phyloP scores from a whole-genome alignment of 2,888 invertebrate species.

The Drosophila phalerata region DNA sequence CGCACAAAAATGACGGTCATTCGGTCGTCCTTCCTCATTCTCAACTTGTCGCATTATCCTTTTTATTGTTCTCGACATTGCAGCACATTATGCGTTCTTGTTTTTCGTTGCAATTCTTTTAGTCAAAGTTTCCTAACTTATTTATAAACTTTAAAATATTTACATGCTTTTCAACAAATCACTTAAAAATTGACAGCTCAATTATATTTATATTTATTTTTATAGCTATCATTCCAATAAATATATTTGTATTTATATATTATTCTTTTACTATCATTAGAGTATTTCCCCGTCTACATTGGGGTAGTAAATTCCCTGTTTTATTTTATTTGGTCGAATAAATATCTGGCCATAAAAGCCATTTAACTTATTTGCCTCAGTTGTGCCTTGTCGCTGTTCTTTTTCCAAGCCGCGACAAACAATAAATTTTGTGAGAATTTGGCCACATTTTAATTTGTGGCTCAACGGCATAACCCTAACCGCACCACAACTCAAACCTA shows the following conservation, averaged over 20 bases:
- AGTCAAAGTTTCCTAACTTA: constrained; percentile 15
- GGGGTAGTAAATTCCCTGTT: neutral
- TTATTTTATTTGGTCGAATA: constrained; percentile 31
- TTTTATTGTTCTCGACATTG: constrained; percentile 72
- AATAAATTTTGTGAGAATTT: constrained; percentile 75
- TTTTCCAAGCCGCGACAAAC: constrained; percentile 67
- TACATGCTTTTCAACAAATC: constrained; percentile 10
- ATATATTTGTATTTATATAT: neutral
- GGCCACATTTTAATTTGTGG: constrained; percentile 80
- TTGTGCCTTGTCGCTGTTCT: constrained; percentile 36
- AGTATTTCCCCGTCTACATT: constrained; percentile 8
- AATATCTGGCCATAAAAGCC: constrained; percentile 54
- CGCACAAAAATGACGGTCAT: constrained; percentile 68
- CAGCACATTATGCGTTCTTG: constrained; percentile 62
- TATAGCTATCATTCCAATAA: too few relatives aligned
- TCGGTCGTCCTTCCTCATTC: constrained; percentile 66
- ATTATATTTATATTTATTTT: neutral
- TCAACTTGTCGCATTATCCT: constrained; percentile 80
- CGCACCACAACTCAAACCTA: constrained; percentile 9
- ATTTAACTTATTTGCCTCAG: constrained; percentile 56
- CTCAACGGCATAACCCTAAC: constrained; percentile 46
- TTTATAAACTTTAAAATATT: constrained; percentile 27
- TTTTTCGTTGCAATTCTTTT: constrained; percentile 24
- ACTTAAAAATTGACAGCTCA: neutral
- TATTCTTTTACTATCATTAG: constrained; percentile 12